phyloP scores from a whole-genome alignment of 2,797 vertebrate species.

The Tolypeutes matacus region DNA sequence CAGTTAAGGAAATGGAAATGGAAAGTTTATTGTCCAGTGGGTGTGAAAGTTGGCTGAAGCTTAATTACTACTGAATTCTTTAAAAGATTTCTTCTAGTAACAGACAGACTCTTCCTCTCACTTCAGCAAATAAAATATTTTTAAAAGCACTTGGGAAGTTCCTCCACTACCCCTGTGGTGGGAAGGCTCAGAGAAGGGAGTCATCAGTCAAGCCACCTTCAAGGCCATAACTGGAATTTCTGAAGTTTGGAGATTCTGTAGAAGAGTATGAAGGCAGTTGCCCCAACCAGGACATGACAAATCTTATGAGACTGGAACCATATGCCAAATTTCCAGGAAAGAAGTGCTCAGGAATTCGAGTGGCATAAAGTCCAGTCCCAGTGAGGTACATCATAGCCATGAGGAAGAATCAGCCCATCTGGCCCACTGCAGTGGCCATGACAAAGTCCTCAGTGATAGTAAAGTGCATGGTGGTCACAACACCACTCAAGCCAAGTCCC shows the following conservation, averaged over 20 bases:
- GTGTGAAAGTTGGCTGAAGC: constrained; percentile 38
- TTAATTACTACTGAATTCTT: constrained; percentile 58
- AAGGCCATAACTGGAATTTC: constrained; percentile 92
- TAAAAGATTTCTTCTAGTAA: background rate
- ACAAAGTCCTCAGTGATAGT: constrained; percentile 91
- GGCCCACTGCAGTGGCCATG: no score
- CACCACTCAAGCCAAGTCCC: constrained; percentile 94
- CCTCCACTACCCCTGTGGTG: constrained; percentile 55
- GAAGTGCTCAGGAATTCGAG: no score
- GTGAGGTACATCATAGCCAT: no score
- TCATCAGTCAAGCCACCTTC: constrained; percentile 92
- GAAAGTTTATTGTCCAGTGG: fast-evolving
- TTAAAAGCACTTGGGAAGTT: constrained; percentile 86
- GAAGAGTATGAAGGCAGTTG: constrained; percentile 94
- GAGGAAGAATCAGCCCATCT: no score
- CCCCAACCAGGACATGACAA: constrained; percentile 94
- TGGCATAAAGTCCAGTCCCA: no score
- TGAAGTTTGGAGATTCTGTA: constrained; percentile 95
- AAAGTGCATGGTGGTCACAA: constrained; percentile 96
- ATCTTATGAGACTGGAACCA: constrained; percentile 91
- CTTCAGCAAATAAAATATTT: constrained; percentile 78
- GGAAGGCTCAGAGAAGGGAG: no score
- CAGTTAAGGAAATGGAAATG: background rate
- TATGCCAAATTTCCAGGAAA: no score
- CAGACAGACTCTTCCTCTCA: constrained; percentile 75